Conservation (phyloP, 2,113 vertebrate genomes). For the Morone saxatilis region DNA sequence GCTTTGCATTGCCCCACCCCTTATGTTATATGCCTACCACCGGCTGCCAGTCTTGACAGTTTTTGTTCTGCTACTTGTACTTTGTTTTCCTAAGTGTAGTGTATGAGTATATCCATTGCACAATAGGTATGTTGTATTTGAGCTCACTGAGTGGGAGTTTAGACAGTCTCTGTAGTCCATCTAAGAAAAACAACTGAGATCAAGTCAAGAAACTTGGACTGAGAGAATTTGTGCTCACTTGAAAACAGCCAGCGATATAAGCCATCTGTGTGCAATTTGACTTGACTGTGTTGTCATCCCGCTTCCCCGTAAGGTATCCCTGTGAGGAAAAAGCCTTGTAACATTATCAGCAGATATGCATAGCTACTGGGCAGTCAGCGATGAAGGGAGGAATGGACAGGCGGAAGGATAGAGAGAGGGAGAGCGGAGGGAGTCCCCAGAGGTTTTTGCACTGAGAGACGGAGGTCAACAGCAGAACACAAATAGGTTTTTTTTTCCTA, state of each 20-base stretch:
- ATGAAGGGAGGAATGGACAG: constrained; percentile 53
- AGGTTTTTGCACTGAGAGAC: constrained; percentile 61
- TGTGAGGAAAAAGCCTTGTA: constrained; percentile 63
- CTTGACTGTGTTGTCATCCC: constrained; percentile 63
- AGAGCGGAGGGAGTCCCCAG: constrained; percentile 46
- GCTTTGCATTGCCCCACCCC: not conserved
- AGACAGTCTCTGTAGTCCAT: constrained; percentile 49
- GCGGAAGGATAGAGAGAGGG: constrained; percentile 46
- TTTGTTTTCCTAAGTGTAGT: constrained; percentile 31
- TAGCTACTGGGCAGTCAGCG: constrained; percentile 60
- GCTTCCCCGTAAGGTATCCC: constrained; percentile 57
- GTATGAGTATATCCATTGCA: constrained; percentile 21
- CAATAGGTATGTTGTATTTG: constrained; percentile 15
- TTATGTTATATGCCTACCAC: not conserved
- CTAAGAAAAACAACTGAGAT: constrained; percentile 32
- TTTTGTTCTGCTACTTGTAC: not conserved
- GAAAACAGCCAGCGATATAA: constrained; percentile 65
- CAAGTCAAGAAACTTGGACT: constrained; percentile 40
- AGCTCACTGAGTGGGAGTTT: constrained; percentile 42
- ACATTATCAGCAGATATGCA: constrained; percentile 71
- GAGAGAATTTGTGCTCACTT: constrained; percentile 37
- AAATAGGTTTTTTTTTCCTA: constrained; percentile 55
- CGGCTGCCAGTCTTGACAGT: not conserved
- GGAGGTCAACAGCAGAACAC: constrained; percentile 68
- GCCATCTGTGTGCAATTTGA: constrained; percentile 77